Base-by-base conservation (phyloP, 2,113 vertebrate genomes). In the Maccullochella peelii region DNA sequence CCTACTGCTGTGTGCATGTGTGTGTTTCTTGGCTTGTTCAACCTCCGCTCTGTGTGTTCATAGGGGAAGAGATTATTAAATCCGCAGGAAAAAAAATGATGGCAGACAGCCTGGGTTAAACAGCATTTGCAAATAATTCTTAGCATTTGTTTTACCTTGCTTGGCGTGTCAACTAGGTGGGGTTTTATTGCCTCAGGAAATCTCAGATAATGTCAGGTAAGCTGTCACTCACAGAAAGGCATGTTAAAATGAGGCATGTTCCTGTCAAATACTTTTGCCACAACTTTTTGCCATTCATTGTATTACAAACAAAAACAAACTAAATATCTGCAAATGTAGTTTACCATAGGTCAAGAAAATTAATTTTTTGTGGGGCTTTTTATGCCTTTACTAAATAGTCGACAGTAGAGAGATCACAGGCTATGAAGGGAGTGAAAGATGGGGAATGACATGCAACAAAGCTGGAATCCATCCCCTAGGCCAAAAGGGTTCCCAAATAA, bases 1-100 rank as follows among this genome's bases (percentile, higher is more conserved):
- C 16, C 18, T 58, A 54, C 8, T 25, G 12, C 18, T 55, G 47
- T 74, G 40, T 66, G 21, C 49, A 33, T 77, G 71, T 38, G 10
- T 66, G 25, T 54, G 70, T 57, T 5, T 79, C 16, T 68, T 59
- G 47, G 69, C 59, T 77, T 75, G 59, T 65, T 80, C 36, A 21
- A 27, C 36, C 55, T 69, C 11, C n/a, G 75, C 49, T 71, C 33
- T 33, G 58, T 50, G 27, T 73, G 61, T 82, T 82, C 27, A 40
- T 68, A 20, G 4, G 57, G 71, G n/a, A 16, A 82, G 61, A 59
- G 18, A 72, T 91, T 66, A 88, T 85, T 73, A 71, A 66, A 89
- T 82, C 27, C 16, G 7, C 71, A 63, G 50, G 47, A 54, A 76
- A 49, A 67, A 52, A 47, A 79, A 76, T 58, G n/a, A 73, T 74